Evolutionary conservation across 2,797 vertebrate genomes (phyloP).

Genomic region (Ceyx erithaca): DNA sequence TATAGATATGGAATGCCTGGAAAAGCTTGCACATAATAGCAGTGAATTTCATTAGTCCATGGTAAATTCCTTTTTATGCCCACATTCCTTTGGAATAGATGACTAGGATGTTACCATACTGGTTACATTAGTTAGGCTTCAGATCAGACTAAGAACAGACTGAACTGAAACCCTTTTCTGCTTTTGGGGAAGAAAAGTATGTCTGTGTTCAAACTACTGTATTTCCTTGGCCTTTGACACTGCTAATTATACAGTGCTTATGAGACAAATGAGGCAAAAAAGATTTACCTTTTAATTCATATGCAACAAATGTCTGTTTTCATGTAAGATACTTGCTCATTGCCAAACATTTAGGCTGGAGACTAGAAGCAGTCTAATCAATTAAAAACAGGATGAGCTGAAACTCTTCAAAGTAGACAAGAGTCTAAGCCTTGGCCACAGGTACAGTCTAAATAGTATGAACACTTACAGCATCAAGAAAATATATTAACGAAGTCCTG

Average conservation of each 20-base stretch:
- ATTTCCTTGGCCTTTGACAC: not conserved
- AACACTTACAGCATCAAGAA: not conserved
- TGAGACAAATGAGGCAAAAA: not conserved
- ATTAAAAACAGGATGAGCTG: not conserved
- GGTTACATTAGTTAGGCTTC: not conserved
- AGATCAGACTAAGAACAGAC: not conserved
- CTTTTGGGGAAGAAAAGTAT: not conserved
- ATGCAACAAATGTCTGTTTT: not conserved
- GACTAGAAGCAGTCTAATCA: not conserved
- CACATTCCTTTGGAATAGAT: not conserved
- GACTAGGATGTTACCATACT: not conserved
- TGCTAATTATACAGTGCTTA: not conserved
- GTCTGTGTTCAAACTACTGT: not conserved
- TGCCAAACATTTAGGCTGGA: not conserved
- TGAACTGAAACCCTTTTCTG: not conserved
- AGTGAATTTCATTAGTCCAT: not conserved
- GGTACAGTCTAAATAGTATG: not conserved
- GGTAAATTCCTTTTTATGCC: not conserved
- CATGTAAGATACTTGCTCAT: not conserved
- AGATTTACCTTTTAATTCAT: not conserved
- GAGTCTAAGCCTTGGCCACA: not conserved
- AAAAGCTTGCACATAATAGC: not conserved
- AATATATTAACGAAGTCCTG: not conserved
- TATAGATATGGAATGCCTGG: not conserved
- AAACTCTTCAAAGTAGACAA: not conserved